These are phyloP conservation scores for Amiota mariae DNA, from an alignment of 2,888 invertebrate species.

Conservation along the genomic window DNA sequence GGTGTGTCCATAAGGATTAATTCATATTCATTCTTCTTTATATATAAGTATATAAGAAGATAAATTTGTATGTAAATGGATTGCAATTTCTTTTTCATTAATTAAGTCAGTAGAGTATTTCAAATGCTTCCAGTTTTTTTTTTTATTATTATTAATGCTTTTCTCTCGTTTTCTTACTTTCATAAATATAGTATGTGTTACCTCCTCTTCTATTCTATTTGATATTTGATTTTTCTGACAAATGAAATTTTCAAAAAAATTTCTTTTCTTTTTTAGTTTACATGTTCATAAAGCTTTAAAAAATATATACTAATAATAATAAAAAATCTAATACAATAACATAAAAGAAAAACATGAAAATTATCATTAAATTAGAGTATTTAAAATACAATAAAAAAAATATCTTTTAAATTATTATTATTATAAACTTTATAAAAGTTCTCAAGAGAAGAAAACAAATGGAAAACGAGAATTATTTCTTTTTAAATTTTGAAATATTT, in stretches of 20 bases:
- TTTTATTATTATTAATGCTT: too few relatives aligned
- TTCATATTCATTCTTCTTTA: background rate
- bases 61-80: too few relatives aligned
- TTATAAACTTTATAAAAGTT: slow-evolving; percentile 27
- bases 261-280: slow-evolving; percentile 20
- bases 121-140: too few relatives aligned
- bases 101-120: too few relatives aligned
- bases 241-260: background rate
- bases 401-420: background rate
- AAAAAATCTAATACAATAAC: background rate
- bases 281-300: background rate
- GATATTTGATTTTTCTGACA: background rate
- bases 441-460: slow-evolving; percentile 36
- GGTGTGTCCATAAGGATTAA: too few relatives aligned
- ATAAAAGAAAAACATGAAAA: background rate
- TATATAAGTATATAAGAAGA: too few relatives aligned
- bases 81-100: too few relatives aligned
- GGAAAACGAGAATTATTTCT: slow-evolving; percentile 31
- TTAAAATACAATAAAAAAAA: slow-evolving; percentile 37
- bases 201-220: background rate
- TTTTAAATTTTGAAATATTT: slow-evolving; percentile 20
- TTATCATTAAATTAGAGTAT: slow-evolving; percentile 35
- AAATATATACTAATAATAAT: too few relatives aligned
- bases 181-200: background rate
- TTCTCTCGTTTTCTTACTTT: too few relatives aligned